A percentile compares a stretch with the other conserved stretches of the same genome.
Conservation (phyloP, 1,140 invertebrate genomes). For the Dinoponera quadriceps region DNA sequence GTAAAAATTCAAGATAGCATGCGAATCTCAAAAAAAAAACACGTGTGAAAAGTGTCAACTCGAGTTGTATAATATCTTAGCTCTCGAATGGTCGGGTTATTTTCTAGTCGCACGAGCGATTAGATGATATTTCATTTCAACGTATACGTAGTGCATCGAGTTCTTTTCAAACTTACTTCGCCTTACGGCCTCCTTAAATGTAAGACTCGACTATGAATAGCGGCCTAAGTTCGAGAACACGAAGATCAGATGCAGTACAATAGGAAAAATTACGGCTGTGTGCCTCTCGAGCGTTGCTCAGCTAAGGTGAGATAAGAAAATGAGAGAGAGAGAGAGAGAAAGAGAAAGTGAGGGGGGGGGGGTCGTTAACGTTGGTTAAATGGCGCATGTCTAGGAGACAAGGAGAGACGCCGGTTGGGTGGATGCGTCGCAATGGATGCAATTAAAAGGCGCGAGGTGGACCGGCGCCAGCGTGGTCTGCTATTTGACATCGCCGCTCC, state of each 20-base stretch:
- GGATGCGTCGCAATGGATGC: constrained; percentile 74
- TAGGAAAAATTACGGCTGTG: constrained; percentile 2
- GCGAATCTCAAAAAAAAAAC: too few relatives aligned
- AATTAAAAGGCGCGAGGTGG: constrained; percentile 78
- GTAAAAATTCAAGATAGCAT: too few relatives aligned
- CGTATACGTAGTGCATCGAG: too few relatives aligned
- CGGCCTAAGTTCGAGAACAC: neutral
- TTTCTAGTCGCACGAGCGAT: too few relatives aligned
- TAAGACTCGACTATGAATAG: too few relatives aligned
- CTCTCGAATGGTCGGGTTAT: too few relatives aligned
- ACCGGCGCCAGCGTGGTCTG: constrained; percentile 36
- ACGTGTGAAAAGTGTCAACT: too few relatives aligned
- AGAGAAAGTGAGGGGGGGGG: neutral
- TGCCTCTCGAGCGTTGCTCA: constrained; percentile 4
- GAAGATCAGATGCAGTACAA: constrained; percentile 1
- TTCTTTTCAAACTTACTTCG: too few relatives aligned
- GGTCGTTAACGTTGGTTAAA: constrained; percentile 27
- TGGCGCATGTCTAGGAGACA: constrained; percentile 14
- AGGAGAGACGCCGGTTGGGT: neutral
- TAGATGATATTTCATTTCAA: too few relatives aligned
- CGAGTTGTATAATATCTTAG: too few relatives aligned
- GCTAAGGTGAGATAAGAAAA: neutral
- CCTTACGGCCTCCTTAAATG: too few relatives aligned
- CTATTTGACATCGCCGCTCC: constrained; percentile 9
- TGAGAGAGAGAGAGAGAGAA: constrained; percentile 2